Evolutionary conservation across 1,140 invertebrate genomes (phyloP).

Genomic region (Drosophila lini): DNA sequence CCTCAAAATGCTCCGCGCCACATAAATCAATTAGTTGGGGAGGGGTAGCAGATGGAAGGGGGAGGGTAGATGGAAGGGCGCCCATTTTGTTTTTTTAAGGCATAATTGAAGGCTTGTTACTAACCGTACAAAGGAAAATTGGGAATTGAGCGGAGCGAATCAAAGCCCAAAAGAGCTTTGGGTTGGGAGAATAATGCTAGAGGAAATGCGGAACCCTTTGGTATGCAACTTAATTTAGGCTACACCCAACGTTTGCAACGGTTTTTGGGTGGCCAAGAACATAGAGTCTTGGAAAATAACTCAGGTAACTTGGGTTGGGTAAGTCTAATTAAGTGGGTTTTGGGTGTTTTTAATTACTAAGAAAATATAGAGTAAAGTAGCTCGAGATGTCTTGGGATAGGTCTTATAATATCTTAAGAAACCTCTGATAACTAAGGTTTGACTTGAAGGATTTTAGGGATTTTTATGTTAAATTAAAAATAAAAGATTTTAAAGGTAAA

Average conservation of each 20-base stretch:
- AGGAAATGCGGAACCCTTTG: conserved; percentile 22
- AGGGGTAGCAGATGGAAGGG: neutral
- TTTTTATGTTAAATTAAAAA: neutral
- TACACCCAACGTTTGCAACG: neutral
- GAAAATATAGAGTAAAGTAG: neutral
- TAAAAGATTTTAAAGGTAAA: neutral
- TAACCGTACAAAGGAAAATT: conserved; percentile 7
- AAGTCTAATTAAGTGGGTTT: neutral
- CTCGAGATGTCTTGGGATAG: neutral
- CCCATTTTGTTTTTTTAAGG: conserved; percentile 33
- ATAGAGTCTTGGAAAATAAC: neutral
- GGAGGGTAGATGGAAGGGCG: conserved; percentile 6
- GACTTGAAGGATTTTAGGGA: neutral
- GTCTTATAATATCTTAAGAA: neutral
- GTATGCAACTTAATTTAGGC: conserved; percentile 17
- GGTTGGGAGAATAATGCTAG: neutral
- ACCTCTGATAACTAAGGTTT: neutral
- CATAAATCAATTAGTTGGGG: conserved; percentile 74
- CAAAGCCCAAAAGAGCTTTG: conserved; percentile 6
- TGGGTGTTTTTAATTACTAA: neutral
- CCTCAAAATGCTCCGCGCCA: conserved; percentile 46
- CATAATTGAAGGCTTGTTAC: conserved; percentile 23
- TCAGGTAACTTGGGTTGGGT: neutral
- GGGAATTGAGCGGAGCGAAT: conserved; percentile 13
- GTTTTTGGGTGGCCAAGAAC: neutral